phyloP scores from a whole-genome alignment of 1,140 invertebrate species.

The Daktulosphaira vitifoliae region DNA sequence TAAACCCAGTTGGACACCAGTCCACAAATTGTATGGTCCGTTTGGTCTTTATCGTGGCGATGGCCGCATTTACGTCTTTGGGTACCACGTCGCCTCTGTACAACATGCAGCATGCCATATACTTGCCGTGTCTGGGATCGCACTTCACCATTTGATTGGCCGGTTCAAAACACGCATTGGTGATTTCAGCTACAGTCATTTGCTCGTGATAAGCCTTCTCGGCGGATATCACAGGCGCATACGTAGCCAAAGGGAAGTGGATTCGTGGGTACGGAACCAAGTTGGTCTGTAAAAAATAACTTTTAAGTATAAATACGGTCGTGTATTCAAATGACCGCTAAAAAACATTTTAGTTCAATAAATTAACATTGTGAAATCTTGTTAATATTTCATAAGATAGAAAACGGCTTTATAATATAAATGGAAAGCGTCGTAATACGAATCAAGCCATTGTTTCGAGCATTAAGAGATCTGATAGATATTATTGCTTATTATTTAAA shows the following conservation, averaged over 20 bases:
- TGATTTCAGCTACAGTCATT: constrained; percentile 70
- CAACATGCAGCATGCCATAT: constrained; percentile 81
- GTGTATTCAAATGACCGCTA: no score
- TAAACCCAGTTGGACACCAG: constrained; percentile 84
- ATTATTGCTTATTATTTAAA: no score
- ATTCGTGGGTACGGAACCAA: constrained; percentile 53
- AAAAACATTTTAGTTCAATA: no score
- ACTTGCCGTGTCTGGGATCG: constrained; percentile 65
- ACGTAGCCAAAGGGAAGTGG: constrained; percentile 54
- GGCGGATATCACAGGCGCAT: constrained; percentile 69
- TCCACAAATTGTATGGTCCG: constrained; percentile 55
- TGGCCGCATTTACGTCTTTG: constrained; percentile 74
- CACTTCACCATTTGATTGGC: constrained; percentile 73
- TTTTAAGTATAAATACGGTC: no score
- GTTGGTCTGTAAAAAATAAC: constrained; percentile 59
- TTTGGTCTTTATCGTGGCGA: constrained; percentile 68
- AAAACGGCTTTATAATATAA: no score
- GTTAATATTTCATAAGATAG: no score
- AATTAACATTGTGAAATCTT: no score
- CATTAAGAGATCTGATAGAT: no score
- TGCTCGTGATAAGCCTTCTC: constrained; percentile 79
- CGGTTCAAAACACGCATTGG: constrained; percentile 47
- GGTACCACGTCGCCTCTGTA: constrained; percentile 67
- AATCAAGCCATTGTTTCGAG: no score
- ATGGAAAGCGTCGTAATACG: no score